Base-by-base conservation (phyloP, 2,888 invertebrate genomes). In the Miltochrista miniata region DNA sequence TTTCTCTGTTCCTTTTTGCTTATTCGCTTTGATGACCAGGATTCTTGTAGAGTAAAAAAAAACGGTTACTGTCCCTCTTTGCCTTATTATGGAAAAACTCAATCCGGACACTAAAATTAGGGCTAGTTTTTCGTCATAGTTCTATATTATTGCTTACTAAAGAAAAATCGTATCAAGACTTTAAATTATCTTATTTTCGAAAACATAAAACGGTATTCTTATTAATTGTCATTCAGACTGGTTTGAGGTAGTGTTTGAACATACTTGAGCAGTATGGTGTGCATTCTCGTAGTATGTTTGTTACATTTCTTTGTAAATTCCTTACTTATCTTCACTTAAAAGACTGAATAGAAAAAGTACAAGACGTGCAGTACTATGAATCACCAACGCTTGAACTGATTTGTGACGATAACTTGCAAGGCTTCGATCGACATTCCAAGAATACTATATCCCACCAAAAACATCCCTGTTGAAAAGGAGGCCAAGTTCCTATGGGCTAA, bases 151-250 rank as follows among this genome's bases (percentile, higher is more conserved):
- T n/a, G n/a, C n/a, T 24, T 24, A 24, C 18, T 24, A 24, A 24
- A 52, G 48, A 59, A 63, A 48, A 49, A 42, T 48, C 57, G 51
- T 62, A 56, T 58, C 68, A 40, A 56, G 65, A 67, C n/a, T n/a
- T 67, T 59, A 67, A 62, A 64, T 64, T 65, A 71, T 65, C 64
- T 62, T 24, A 68, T 56, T 67, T 69, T 67, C 67, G 73, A 68
- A 70, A 75, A 72, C 72, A 7, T 73, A 70, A 75, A 71, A 71
- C 68, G 72, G 66, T 71, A 70, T 73, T 72, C 68, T 74, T 75
- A 77, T 75, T 69, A 70, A 74, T 70, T 73, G 76, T 76, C 74
- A 70, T 69, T 61, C 63, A 67, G 67, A 80, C 80, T 68, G 78
- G 81, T 80, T 64, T 50, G 56, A 63, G 65, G 68, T 74, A 76